Evolutionary conservation across 2,113 vertebrate species (phyloP), one percentile per base, ranked within the genome.

Genomic region (Rhinopomastus cyanomelas): DNA sequence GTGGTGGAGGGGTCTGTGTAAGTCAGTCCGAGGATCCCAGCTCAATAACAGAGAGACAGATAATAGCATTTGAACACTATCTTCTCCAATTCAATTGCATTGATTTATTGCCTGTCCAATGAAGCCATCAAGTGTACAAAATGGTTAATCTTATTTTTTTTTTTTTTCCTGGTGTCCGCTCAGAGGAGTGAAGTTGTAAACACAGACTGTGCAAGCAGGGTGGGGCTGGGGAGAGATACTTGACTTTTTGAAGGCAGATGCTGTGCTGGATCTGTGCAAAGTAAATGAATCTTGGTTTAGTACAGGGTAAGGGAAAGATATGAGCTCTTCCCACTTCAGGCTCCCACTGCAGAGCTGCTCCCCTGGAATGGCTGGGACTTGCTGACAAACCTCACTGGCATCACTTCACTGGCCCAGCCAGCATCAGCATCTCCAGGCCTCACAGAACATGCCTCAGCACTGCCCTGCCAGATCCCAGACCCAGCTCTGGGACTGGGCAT

Each of bases 81-180:
- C 93, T 95, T 88, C 88, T 91, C 93, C 95, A 95, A 97, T 96
- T 93, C 92, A 96, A 94, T 97, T 96, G 91, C 59, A 95, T 93
- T 95, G 96, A 96, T 96, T 94, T 94, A 96, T 96, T 94, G 82
- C 94, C 88, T 95, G 94, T 96, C 96, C 94, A 95, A 94, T 95
- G 94, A 97, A 96, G 86, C 87, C 86, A 94, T 95, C 92, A 79
- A 94, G 75, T 84, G 85, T 95, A 95, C 94, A 95, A 90, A 96
- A 96, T 90, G 89, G 94, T 96, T 96, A 95, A 96, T 93, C 95
- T 95, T 95, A 36, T 86, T 92, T 95, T 89, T 88, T 59, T 86
- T 92, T 95, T 89, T 88, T 59, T 14, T 27, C 71, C 68, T 87
- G 90, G 78, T 86, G 73, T 81, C 81, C 89, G 77, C 87, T 74